A percentile compares a stretch with the other conserved stretches of the same genome.
phyloP scores from a whole-genome alignment of 1,140 invertebrate genomes.

The Galendromus occidentalis region DNA sequence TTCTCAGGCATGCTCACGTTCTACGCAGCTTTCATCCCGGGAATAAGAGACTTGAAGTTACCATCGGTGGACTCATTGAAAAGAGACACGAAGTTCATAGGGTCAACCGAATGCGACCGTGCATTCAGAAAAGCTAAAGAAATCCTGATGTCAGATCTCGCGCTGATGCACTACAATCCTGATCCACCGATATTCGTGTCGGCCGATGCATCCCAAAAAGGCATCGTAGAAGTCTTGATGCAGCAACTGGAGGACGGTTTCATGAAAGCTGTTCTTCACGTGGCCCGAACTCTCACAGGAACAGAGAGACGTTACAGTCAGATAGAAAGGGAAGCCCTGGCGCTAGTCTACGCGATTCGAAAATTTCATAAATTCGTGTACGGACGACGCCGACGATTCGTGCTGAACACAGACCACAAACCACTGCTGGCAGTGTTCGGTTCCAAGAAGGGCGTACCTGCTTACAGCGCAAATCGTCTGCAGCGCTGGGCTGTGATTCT shows the following conservation, averaged over 20 bases:
- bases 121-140: not conserved
- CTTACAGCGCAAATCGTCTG: conserved; percentile 10
- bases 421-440: conserved; percentile 28
- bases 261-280: too few species aligned
- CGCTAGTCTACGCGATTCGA: conserved; percentile 30
- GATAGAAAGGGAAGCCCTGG: conserved; percentile 34
- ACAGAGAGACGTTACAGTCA: conserved; percentile 33
- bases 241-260: conserved; percentile 21
- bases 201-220: conserved; percentile 26
- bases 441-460: conserved; percentile 22
- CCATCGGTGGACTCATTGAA: conserved; percentile 19
- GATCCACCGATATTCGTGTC: conserved; percentile 22
- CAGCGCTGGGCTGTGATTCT: conserved; percentile 26
- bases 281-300: conserved; percentile 26
- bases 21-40: too few species aligned
- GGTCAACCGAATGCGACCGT: not conserved
- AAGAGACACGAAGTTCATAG: conserved; percentile 16
- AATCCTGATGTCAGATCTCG: not conserved
- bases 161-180: conserved; percentile 23
- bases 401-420: conserved; percentile 30
- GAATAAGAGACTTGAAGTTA: too few species aligned
- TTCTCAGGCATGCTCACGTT: too few species aligned
- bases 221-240: conserved; percentile 27
- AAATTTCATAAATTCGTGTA: conserved; percentile 33
- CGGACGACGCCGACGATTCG: conserved; percentile 26